Evolutionary conservation across 2,113 vertebrate genomes (phyloP).

Genomic region (Falco punctatus): DNA sequence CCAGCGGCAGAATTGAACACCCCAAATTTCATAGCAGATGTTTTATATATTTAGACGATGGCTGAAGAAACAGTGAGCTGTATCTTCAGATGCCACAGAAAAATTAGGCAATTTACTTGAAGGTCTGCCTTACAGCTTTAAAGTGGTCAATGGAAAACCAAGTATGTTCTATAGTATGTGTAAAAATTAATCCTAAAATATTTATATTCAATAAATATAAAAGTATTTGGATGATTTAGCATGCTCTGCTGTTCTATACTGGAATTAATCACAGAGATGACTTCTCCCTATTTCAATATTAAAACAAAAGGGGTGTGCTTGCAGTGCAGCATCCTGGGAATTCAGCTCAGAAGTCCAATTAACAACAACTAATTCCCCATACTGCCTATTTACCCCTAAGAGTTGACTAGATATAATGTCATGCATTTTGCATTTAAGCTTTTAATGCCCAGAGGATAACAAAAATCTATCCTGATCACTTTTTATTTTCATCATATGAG

Average conservation of each 20-base stretch:
- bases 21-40: not conserved
- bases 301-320: constrained; percentile 74
- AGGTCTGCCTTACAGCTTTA: not conserved
- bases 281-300: constrained; percentile 73
- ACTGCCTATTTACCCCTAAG: constrained; percentile 67
- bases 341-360: constrained; percentile 80
- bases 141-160: not conserved
- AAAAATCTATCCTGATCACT: constrained; percentile 76
- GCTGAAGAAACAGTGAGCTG: not conserved
- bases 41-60: not conserved
- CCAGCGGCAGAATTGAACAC: fast-evolving
- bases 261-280: constrained; percentile 39
- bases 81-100: not conserved
- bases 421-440: constrained; percentile 76
- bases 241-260: constrained; percentile 10
- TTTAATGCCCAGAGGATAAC: constrained; percentile 73
- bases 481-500: constrained; percentile 74
- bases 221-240: constrained; percentile 4
- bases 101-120: not conserved
- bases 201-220: not conserved
- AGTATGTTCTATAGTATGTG: not conserved
- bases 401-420: constrained; percentile 61
- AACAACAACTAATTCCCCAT: constrained; percentile 79
- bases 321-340: constrained; percentile 69
- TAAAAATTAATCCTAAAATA: not conserved